A percentile compares a stretch with the other conserved stretches of the same genome.
Conservation (phyloP, 2,888 invertebrate genomes). For the Drosophila ochracea region DNA sequence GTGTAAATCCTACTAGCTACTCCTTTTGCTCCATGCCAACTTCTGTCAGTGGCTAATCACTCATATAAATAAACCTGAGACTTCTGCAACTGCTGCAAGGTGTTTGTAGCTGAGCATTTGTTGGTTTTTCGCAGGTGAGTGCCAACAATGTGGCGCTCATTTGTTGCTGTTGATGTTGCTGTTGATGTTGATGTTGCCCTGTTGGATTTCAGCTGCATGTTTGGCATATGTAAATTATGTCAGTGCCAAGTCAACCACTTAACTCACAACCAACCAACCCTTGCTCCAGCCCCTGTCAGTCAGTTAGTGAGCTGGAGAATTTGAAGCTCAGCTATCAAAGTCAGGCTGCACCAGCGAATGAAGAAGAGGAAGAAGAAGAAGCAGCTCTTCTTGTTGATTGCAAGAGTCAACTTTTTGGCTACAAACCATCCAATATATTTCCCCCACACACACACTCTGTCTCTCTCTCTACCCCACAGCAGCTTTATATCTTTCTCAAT, state of each 20-base stretch:
- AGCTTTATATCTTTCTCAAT: slow-evolving; percentile 11
- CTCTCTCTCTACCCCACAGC: not conserved
- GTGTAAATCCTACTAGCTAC: not conserved
- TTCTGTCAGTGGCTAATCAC: slow-evolving; percentile 72
- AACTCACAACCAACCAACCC: slow-evolving; percentile 30
- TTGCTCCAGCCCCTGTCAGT: slow-evolving; percentile 25
- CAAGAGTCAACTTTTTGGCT: slow-evolving; percentile 71
- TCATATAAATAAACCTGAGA: slow-evolving; percentile 72
- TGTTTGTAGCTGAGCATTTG: slow-evolving; percentile 16
- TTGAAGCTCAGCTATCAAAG: slow-evolving; percentile 49
- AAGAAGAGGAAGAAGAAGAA: slow-evolving; percentile 3
- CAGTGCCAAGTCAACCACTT: slow-evolving; percentile 77
- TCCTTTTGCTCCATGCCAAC: slow-evolving; percentile 3
- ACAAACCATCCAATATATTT: slow-evolving; percentile 1
- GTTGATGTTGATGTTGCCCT: slow-evolving; percentile 11
- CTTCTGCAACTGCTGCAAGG: slow-evolving; percentile 16
- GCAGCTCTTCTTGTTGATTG: slow-evolving; percentile 56
- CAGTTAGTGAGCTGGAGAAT: slow-evolving; percentile 39
- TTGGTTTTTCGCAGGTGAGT: slow-evolving; percentile 42
- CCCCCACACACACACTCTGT: not conserved
- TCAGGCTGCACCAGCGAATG: slow-evolving; percentile 11
- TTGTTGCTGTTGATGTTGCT: slow-evolving; percentile 34
- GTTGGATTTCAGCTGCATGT: slow-evolving; percentile 48
- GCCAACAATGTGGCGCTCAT: slow-evolving; percentile 58
- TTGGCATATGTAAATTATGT: slow-evolving; percentile 78